A percentile compares a stretch with the other conserved stretches of the same genome.
Evolutionary conservation across 2,888 invertebrate genomes (phyloP).

Genomic region (Leucoptera coffeella): DNA sequence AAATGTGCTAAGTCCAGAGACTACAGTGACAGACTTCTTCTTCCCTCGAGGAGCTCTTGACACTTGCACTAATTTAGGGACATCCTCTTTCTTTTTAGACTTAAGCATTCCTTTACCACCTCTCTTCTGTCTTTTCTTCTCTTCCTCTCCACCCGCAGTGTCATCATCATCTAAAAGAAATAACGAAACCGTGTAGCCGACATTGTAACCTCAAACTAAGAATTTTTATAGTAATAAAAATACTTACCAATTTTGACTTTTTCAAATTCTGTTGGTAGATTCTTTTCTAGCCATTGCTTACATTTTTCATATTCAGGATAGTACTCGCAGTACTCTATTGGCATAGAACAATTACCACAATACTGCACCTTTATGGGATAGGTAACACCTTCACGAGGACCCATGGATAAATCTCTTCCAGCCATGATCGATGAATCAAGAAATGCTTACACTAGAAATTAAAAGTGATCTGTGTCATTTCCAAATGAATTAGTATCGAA

Average conservation of each 20-base stretch:
- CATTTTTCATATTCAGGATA: conserved; percentile 97
- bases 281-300: conserved; percentile 91
- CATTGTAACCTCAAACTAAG: neutral
- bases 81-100: conserved; percentile 90
- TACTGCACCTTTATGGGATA: conserved; percentile 84
- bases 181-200: conserved; percentile 1
- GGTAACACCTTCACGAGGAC: conserved; percentile 64
- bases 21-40: conserved; percentile 97
- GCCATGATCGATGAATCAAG: too few relatives aligned
- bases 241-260: conserved; percentile 68
- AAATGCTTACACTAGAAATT: too few relatives aligned
- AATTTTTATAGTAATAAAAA: too few relatives aligned
- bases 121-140: conserved; percentile 93
- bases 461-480: too few relatives aligned
- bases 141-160: conserved; percentile 76
- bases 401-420: conserved; percentile 53
- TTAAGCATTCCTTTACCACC: conserved; percentile 96
- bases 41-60: conserved; percentile 93
- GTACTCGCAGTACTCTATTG: conserved; percentile 98
- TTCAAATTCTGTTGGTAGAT: conserved; percentile 90
- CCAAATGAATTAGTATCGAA: too few relatives aligned
- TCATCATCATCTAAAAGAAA: conserved; percentile 51
- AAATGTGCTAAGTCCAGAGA: conserved; percentile 91
- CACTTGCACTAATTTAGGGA: conserved; percentile 77
- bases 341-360: conserved; percentile 92